Evolutionary conservation across 2,113 vertebrate genomes (phyloP).

Genomic region (Xiphophorus maculatus): DNA sequence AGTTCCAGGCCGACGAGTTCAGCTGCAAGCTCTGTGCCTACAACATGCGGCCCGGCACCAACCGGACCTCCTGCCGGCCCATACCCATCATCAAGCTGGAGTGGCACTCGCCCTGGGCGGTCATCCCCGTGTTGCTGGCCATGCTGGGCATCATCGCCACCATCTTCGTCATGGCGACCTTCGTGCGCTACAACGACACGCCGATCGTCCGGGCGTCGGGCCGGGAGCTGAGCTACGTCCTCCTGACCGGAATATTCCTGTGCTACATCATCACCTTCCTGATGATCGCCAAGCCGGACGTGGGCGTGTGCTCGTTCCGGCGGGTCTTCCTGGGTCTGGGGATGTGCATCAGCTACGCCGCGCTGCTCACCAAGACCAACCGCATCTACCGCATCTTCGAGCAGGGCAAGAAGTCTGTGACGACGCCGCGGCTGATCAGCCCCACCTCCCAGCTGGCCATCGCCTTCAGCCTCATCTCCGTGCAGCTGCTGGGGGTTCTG

Average conservation of each 20-base stretch:
- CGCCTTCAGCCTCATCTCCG: constrained; percentile 91
- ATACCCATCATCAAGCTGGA: constrained; percentile 93
- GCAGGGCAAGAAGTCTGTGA: constrained; percentile 94
- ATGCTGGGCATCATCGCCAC: constrained; percentile 95
- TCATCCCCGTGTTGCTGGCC: constrained; percentile 92
- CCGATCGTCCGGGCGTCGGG: constrained; percentile 94
- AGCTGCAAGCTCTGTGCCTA: constrained; percentile 91
- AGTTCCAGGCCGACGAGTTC: constrained; percentile 90
- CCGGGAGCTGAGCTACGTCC: constrained; percentile 93
- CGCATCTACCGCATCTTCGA: constrained; percentile 97
- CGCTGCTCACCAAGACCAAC: constrained; percentile 95
- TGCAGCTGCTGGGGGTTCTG: constrained; percentile 94
- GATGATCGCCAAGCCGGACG: constrained; percentile 94
- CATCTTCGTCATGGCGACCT: constrained; percentile 92
- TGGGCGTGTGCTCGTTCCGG: constrained; percentile 91
- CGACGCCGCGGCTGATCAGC: constrained; percentile 92
- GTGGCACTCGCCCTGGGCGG: constrained; percentile 95
- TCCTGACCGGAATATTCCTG: constrained; percentile 93
- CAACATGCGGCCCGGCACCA: constrained; percentile 88
- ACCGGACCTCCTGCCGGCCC: constrained; percentile 89
- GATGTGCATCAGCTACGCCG: constrained; percentile 97
- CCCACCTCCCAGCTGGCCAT: constrained; percentile 94
- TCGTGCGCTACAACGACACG: constrained; percentile 93
- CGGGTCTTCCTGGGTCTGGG: constrained; percentile 93
- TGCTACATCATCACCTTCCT: constrained; percentile 97